Evolutionary conservation across 2,797 vertebrate species (phyloP).

Genomic region (Champsocephalus esox): DNA sequence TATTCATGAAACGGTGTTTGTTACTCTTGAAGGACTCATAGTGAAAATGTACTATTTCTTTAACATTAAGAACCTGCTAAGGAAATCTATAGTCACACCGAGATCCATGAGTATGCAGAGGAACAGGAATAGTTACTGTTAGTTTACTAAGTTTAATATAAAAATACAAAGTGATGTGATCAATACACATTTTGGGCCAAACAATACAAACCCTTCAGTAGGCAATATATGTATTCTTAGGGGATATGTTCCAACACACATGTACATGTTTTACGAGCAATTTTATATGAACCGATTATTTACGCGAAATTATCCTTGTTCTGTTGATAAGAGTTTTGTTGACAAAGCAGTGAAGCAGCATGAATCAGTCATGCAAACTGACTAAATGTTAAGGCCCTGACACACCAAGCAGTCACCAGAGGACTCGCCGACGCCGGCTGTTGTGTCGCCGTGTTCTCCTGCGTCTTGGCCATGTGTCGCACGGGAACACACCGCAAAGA

Average conservation of each 20-base stretch:
- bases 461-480: no score
- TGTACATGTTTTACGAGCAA: not conserved
- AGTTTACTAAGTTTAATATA: not conserved
- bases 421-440: no score
- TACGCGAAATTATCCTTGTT: slow-evolving; percentile 19
- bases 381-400: not conserved
- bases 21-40: no score
- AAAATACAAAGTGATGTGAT: not conserved
- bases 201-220: not conserved
- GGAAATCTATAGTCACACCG: not conserved
- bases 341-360: slow-evolving; percentile 35
- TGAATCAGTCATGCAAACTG: slow-evolving; percentile 28
- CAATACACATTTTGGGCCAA: not conserved
- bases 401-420: no score
- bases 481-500: no score
- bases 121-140: not conserved
- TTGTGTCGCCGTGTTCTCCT: no score
- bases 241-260: not conserved
- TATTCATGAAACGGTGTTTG: not conserved
- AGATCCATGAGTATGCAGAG: not conserved
- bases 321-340: slow-evolving; percentile 22
- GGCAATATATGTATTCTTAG: no score
- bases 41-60: not conserved
- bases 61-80: not conserved
- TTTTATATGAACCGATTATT: not conserved